A percentile compares a stretch with the other conserved stretches of the same genome.
Evolutionary conservation across 2,797 vertebrate genomes (phyloP).

Genomic region (Manis crassicaudata): DNA sequence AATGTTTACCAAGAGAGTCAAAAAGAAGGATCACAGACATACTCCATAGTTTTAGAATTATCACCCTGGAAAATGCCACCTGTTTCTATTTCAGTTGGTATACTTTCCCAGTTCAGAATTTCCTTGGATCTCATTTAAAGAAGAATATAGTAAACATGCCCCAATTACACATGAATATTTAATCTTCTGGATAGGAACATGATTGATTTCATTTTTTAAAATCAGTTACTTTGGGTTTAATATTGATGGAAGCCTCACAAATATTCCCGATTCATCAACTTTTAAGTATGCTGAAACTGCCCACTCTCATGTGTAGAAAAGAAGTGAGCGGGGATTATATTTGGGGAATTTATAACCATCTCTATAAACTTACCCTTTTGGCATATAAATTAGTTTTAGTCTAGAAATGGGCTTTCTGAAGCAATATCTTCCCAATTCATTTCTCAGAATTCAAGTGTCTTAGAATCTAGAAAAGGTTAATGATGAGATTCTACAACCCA

Average conservation of each 20-base stretch:
- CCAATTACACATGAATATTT: not conserved
- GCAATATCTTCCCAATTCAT: conserved; percentile 66
- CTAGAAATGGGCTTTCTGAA: conserved; percentile 19
- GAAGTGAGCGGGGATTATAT: conserved; percentile 27
- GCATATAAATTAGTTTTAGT: conserved; percentile 64
- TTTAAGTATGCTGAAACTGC: conserved; percentile 57
- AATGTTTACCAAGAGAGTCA: not conserved
- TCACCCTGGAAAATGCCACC: not conserved
- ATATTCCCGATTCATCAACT: conserved; percentile 39
- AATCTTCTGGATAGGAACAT: not conserved
- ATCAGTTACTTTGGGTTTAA: conserved; percentile 41
- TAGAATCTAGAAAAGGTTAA: conserved; percentile 45
- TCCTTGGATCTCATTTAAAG: not conserved
- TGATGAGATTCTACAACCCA: conserved; percentile 35
- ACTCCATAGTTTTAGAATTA: not conserved
- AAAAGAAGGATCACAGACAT: not conserved
- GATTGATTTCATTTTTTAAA: conserved; percentile 54
- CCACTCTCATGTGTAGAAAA: conserved; percentile 51
- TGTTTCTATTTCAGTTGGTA: not conserved
- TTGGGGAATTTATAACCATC: conserved; percentile 36
- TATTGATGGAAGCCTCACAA: conserved; percentile 56
- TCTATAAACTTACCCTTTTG: conserved; percentile 42
- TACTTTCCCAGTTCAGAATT: not conserved
- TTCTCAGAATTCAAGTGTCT: conserved; percentile 69
- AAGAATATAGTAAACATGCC: not conserved